Conservation (phyloP, 2,888 invertebrate genomes). For the Biston stratarius region DNA sequence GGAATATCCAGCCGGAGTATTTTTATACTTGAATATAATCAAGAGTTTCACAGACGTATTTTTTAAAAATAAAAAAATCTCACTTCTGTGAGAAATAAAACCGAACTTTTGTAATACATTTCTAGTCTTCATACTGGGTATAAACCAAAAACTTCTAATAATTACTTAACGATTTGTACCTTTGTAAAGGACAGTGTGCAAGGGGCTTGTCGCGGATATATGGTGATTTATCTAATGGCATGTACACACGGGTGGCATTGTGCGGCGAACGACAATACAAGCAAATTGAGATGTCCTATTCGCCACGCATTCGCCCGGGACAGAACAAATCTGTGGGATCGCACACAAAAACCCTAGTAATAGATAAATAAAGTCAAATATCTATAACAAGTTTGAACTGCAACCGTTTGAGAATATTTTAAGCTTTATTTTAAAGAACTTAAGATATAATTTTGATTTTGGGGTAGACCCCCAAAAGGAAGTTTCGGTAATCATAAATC, state of each 20-base stretch:
- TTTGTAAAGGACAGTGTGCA: conserved; percentile 19
- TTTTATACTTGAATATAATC: no score
- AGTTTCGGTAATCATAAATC: conserved; percentile 50
- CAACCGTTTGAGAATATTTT: neutral
- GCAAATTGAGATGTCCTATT: conserved; percentile 81
- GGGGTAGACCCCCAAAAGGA: neutral
- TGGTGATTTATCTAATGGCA: conserved; percentile 49
- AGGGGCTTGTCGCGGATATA: conserved; percentile 42
- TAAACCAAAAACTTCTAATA: conserved; percentile 2
- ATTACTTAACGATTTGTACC: conserved; percentile 17
- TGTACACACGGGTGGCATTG: conserved; percentile 49
- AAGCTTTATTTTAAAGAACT: conserved; percentile 18
- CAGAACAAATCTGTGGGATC: conserved; percentile 62
- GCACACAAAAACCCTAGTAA: conserved; percentile 68
- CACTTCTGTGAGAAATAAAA: neutral
- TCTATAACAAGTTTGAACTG: conserved; percentile 46
- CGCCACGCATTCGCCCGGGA: conserved; percentile 67
- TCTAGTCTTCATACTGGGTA: no score
- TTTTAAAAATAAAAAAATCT: neutral
- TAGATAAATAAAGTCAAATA: conserved; percentile 75
- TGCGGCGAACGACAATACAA: conserved; percentile 66
- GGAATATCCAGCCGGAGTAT: no score
- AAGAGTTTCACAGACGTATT: no score
- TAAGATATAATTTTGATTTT: conserved; percentile 11
- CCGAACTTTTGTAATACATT: neutral